Evolutionary conservation across 2,888 invertebrate genomes (phyloP).

Genomic region (Amblyjoppa proteus): DNA sequence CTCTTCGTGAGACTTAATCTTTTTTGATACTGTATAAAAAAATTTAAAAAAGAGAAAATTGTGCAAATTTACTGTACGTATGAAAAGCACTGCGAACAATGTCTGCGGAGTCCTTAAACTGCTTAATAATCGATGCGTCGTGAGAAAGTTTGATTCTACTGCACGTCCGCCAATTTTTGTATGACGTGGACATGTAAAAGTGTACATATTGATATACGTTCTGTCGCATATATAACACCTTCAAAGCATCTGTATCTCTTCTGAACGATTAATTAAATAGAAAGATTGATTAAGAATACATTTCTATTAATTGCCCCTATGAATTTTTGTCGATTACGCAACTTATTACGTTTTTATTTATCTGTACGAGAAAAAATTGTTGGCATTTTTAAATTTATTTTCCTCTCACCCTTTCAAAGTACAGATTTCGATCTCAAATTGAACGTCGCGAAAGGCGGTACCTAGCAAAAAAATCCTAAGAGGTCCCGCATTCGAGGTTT

Average conservation of each 20-base stretch:
- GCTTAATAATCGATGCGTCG: constrained; percentile 12
- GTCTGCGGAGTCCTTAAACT: constrained; percentile 27
- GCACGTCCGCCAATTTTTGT: constrained; percentile 32
- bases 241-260: constrained; percentile 43
- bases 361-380: background rate
- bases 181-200: constrained; percentile 51
- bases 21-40: constrained; percentile 36
- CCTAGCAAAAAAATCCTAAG: too few species aligned
- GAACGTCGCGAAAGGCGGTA: too few species aligned
- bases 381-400: too few species aligned
- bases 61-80: constrained; percentile 16
- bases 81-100: constrained; percentile 18
- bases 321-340: background rate
- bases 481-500: too few species aligned
- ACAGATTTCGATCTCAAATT: too few species aligned
- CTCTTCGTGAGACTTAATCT: constrained; percentile 23
- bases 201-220: constrained; percentile 61
- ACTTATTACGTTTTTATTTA: background rate
- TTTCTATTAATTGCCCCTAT: background rate
- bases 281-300: constrained; percentile 50
- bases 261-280: constrained; percentile 48
- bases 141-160: background rate
- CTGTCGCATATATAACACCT: constrained; percentile 20
- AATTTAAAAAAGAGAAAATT: constrained; percentile 3
- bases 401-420: too few species aligned